These are phyloP conservation scores for Eulemur rufifrons DNA, from an alignment of 2,113 vertebrate genomes.

Conservation along the genomic window DNA sequence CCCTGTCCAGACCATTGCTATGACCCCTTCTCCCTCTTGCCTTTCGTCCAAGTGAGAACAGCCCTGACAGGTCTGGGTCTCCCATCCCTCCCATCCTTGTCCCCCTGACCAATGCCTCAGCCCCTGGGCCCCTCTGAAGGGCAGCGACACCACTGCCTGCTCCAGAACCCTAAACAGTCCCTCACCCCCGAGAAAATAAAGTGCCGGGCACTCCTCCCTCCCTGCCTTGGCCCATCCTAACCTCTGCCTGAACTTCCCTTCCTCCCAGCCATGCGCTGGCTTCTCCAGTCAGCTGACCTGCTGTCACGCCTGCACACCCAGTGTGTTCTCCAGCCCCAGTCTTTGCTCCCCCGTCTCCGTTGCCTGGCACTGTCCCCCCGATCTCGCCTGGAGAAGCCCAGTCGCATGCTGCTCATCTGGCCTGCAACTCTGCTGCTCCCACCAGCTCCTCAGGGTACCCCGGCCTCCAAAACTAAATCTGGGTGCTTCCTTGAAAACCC, in stretches of 20 bases:
- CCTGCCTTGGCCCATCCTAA: background rate
- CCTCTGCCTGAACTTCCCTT: background rate
- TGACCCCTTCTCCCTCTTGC: background rate
- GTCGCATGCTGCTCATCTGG: fast-evolving
- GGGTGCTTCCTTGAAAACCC: background rate
- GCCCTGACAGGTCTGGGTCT: background rate
- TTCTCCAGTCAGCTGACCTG: fast-evolving
- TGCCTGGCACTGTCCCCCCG: background rate
- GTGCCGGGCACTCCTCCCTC: background rate
- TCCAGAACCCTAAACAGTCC: background rate
- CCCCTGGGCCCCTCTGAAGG: background rate
- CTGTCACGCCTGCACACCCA: no score
- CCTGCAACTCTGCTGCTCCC: background rate
- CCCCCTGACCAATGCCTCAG: no score
- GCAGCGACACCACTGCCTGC: background rate
- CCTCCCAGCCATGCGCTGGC: fast-evolving
- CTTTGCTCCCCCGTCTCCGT: background rate
- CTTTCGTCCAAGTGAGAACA: background rate
- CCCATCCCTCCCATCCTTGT: background rate
- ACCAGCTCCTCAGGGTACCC: background rate
- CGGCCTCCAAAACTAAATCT: no score
- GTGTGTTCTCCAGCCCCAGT: fast-evolving
- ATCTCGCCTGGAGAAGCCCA: background rate
- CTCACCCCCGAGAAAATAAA: no score
- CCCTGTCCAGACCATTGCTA: fast-evolving